These are phyloP conservation scores for Dallia pectoralis DNA, from an alignment of 2,797 vertebrate species.

Conservation along the genomic window DNA sequence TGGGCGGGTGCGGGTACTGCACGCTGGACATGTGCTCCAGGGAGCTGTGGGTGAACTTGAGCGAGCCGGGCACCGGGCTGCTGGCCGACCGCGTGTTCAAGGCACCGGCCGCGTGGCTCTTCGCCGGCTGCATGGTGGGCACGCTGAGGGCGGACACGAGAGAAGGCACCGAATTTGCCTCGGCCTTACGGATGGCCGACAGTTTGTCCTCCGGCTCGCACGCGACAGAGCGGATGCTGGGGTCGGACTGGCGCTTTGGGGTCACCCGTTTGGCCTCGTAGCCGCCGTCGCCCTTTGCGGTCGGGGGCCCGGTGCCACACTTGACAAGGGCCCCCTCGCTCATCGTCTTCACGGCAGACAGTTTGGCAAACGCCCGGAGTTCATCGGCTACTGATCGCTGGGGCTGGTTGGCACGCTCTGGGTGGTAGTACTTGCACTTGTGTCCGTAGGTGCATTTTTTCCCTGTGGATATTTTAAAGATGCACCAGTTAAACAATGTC, in stretches of 20 bases:
- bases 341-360: conserved; percentile 98
- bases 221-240: conserved; percentile 92
- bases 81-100: conserved; percentile 97
- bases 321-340: conserved; percentile 93
- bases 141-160: conserved; percentile 97
- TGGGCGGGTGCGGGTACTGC: conserved; percentile 97
- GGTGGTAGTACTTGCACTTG: conserved; percentile 99
- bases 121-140: conserved; percentile 90
- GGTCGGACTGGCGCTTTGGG: conserved; percentile 96
- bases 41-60: conserved; percentile 93
- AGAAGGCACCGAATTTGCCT: conserved; percentile 95
- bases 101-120: conserved; percentile 94
- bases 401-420: conserved; percentile 95
- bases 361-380: conserved; percentile 95
- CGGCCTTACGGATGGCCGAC: conserved; percentile 85
- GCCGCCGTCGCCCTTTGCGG: conserved; percentile 79
- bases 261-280: conserved; percentile 92
- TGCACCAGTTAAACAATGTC: conserved; percentile 19
- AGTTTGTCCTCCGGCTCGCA: conserved; percentile 90
- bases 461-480: conserved; percentile 67
- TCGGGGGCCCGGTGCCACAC: conserved; percentile 77
- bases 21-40: conserved; percentile 94
- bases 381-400: conserved; percentile 96
- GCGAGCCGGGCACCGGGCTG: conserved; percentile 94
- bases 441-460: conserved; percentile 99